Evolutionary conservation across 2,888 invertebrate species (phyloP), one percentile per base, ranked within the genome.

Genomic region (Aphelenchoides bicaudatus): DNA sequence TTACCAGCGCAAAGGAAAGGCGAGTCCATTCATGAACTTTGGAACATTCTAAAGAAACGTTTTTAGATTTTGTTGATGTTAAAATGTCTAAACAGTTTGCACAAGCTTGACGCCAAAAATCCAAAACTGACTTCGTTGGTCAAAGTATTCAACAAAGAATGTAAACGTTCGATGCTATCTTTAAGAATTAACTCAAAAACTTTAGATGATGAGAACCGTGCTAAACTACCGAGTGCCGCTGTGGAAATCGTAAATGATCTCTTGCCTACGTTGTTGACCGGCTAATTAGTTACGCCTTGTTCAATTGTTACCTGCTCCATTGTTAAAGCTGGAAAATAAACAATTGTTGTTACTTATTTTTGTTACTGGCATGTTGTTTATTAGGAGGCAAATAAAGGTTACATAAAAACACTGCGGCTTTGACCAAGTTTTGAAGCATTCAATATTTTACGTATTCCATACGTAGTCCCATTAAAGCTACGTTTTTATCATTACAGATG

Each of bases 61-160:
- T 67, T 56, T 49, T 31, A 90, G 82, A 86, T 90, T 51, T 84
- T 96, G 61, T 84, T 94, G 72, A 94, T 96, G 93, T 85, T 96
- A 75, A 92, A 93, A 82, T 91, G 92, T 72, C 85, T 96, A 80
- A 92, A 90, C 80, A 86, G 93, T 58, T 93, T 92, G 56, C 85
- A 86, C 80, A 85, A 85, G 55, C 82, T 93, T 67, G 85, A 87
- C 69, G 83, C 88, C 49, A 82, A 83, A 52, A 84, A 89, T 82
- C 88, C 90, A 89, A 84, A 38, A 19, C n/a, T 43, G 10, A 21
- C 10, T 10, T 19, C 43, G 23, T 8, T 43, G 6, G n/a, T 21
- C 10, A n/a, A 6, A 25, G 6, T 10, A 6, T 43, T 43, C 43
- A 19, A 25, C 10, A 21, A 43, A 19, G 43, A 43, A 43, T 43